Evolutionary conservation across 1,140 invertebrate genomes (phyloP).

Genomic region (Drosophila funebris): DNA sequence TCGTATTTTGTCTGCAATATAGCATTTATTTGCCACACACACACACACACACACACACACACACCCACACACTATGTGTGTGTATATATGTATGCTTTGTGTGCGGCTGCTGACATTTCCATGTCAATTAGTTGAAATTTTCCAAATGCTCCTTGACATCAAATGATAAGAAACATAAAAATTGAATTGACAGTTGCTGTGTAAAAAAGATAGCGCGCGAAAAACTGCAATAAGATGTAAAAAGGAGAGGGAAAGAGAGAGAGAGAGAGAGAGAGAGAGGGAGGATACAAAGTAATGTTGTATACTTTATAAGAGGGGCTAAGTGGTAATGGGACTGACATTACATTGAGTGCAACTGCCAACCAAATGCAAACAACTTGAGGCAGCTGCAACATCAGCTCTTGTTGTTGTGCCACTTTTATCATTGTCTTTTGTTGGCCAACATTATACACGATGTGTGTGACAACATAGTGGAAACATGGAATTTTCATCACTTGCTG

Average conservation of each 20-base stretch:
- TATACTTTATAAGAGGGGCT: background rate
- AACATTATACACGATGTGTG: conserved; percentile 34
- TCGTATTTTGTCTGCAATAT: conserved; percentile 6
- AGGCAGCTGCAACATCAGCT: conserved; percentile 38
- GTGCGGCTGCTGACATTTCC: conserved; percentile 42
- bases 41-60: background rate
- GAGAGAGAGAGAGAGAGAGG: background rate
- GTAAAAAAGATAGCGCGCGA: background rate
- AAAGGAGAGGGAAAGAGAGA: background rate
- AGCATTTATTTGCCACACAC: conserved; percentile 1
- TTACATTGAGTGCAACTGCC: conserved; percentile 34
- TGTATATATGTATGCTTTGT: background rate
- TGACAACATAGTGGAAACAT: conserved; percentile 14
- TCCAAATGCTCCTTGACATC: conserved; percentile 42
- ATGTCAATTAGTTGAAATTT: conserved; percentile 75
- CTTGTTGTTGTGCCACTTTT: conserved; percentile 28
- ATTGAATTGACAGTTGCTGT: conserved; percentile 35
- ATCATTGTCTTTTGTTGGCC: conserved; percentile 38
- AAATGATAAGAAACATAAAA: conserved; percentile 47
- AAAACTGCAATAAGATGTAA: background rate
- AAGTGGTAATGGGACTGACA: conserved; percentile 35
- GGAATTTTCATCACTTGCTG: conserved; percentile 1
- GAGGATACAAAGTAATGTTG: no score
- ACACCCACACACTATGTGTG: background rate
- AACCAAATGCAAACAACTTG: conserved; percentile 65